Evolutionary conservation across 1,140 invertebrate genomes (phyloP).

Genomic region (Mya arenaria): DNA sequence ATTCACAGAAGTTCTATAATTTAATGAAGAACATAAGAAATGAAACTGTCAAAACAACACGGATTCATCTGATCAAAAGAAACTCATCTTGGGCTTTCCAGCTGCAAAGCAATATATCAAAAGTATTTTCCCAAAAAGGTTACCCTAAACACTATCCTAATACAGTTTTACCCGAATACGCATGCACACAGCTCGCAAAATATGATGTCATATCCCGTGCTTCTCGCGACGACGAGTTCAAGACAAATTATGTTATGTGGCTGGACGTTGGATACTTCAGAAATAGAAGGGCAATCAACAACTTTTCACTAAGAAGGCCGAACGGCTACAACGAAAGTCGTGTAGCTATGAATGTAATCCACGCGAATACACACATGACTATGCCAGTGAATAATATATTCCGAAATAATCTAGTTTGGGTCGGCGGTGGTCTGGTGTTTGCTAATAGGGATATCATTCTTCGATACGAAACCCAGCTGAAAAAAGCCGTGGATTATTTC

Average conservation of each 20-base stretch:
- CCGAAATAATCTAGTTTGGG: constrained; percentile 37
- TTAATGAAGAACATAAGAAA: constrained; percentile 51
- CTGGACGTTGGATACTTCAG: constrained; percentile 70
- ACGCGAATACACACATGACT: background rate
- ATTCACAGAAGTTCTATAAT: constrained; percentile 54
- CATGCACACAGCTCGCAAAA: constrained; percentile 65
- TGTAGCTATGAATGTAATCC: constrained; percentile 57
- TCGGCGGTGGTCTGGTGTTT: constrained; percentile 41
- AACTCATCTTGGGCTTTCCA: constrained; percentile 59
- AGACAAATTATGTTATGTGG: constrained; percentile 63
- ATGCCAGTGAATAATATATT: constrained; percentile 47
- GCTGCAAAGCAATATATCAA: constrained; percentile 55
- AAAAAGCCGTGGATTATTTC: background rate
- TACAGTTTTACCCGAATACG: constrained; percentile 66
- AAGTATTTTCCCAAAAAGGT: constrained; percentile 51
- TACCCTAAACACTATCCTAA: constrained; percentile 70
- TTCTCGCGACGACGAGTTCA: constrained; percentile 45
- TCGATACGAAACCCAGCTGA: constrained; percentile 5
- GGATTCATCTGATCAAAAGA: constrained; percentile 54
- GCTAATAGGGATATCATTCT: constrained; percentile 13
- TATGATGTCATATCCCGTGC: constrained; percentile 57
- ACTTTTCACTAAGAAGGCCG: constrained; percentile 60
- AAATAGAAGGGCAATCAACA: constrained; percentile 42
- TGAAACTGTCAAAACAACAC: constrained; percentile 54
- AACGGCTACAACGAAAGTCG: constrained; percentile 52